Evolutionary conservation across 2,113 vertebrate species (phyloP).

Genomic region (Osmerus mordax): DNA sequence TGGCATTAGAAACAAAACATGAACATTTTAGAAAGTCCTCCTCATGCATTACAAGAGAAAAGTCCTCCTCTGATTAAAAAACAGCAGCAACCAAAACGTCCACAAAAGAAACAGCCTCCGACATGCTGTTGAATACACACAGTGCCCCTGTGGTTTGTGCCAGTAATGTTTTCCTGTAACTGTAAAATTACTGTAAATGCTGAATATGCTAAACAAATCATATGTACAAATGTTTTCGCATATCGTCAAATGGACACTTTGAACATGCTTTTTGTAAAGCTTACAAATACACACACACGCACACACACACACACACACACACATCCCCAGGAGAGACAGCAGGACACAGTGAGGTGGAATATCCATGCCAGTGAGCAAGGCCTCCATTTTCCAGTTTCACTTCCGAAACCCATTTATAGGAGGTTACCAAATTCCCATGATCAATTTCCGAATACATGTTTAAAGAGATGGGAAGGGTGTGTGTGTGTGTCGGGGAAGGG

Average conservation of each 20-base stretch:
- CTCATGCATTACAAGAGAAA: no score
- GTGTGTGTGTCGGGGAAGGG: constrained; percentile 23
- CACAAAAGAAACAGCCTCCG: no score
- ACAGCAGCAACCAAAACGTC: no score
- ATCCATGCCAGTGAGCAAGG: constrained; percentile 65
- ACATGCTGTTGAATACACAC: no score
- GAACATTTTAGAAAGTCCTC: no score
- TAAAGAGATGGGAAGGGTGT: constrained; percentile 36
- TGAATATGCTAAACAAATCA: no score
- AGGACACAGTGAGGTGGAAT: constrained; percentile 67
- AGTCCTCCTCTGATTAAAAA: no score
- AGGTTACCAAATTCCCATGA: constrained; percentile 48
- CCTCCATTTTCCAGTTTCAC: constrained; percentile 45
- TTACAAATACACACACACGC: not conserved
- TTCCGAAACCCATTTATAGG: constrained; percentile 42
- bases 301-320: constrained; percentile 3
- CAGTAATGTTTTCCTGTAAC: no score
- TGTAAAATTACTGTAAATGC: no score
- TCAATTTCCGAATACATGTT: constrained; percentile 25
- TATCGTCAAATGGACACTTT: constrained; percentile 1
- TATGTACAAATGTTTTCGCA: not conserved
- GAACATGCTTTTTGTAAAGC: constrained; percentile 6
- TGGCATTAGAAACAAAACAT: no score
- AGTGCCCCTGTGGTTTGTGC: no score
- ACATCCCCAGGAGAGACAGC: not conserved